phyloP scores from a whole-genome alignment of 2,797 vertebrate species.

The Onychomys arenicola region DNA sequence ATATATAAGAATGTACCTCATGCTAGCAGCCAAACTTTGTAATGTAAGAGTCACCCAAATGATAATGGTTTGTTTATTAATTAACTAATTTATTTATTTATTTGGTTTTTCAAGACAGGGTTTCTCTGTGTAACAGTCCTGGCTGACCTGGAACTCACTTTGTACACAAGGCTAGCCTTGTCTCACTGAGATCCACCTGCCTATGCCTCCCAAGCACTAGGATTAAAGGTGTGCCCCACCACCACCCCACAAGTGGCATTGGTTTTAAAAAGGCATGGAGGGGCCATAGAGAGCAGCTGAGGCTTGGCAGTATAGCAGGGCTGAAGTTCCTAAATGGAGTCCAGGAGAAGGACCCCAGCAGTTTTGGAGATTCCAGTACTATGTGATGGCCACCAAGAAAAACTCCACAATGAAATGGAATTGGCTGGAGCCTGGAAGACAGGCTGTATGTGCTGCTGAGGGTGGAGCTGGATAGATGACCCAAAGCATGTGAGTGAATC shows the following conservation, averaged over 20 bases:
- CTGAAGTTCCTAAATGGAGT: neutral
- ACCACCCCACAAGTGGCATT: neutral
- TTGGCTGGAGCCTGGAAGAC: neutral
- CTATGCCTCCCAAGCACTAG: too few relatives aligned
- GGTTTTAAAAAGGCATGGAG: neutral
- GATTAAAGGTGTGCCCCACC: too few relatives aligned
- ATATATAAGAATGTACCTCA: neutral
- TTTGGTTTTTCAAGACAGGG: too few relatives aligned
- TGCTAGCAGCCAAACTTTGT: neutral
- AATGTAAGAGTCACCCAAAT: neutral
- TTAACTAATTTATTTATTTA: too few relatives aligned
- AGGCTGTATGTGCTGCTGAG: neutral
- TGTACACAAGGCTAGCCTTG: too few relatives aligned
- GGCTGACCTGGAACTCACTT: too few relatives aligned
- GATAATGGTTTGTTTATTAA: too few relatives aligned
- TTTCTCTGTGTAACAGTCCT: too few relatives aligned
- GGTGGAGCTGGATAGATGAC: neutral
- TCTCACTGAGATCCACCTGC: too few relatives aligned
- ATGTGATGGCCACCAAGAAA: neutral
- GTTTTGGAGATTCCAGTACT: neutral
- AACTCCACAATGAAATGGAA: neutral
- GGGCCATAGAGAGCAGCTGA: neutral
- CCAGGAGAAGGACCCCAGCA: neutral
- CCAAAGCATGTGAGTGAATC: neutral
- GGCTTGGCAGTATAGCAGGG: neutral